Percentiles rank a stretch among this genome's conserved stretches.
Conservation (phyloP, 2,113 vertebrate genomes). For the Xiphophorus couchianus region DNA sequence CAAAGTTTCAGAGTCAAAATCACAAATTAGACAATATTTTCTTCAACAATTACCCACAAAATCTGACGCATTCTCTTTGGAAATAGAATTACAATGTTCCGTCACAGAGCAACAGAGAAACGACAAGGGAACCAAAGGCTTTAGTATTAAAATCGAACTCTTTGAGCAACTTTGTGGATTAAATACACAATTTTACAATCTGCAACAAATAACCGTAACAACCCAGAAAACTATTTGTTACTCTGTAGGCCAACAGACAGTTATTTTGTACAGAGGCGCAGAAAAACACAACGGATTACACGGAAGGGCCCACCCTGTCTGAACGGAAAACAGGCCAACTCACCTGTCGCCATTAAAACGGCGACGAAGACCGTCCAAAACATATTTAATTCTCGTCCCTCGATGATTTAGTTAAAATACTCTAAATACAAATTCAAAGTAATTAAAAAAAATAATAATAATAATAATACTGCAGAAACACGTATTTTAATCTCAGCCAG, state of each 20-base stretch:
- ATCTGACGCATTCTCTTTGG: neutral
- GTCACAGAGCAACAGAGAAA: neutral
- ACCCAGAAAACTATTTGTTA: neutral
- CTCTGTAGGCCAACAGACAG: no score
- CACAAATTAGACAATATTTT: neutral
- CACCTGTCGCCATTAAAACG: slow-evolving; percentile 73
- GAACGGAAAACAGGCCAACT: slow-evolving; percentile 27
- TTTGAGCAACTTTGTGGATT: neutral
- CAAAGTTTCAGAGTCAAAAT: neutral
- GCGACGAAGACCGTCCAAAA: slow-evolving; percentile 59
- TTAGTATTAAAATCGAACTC: no score
- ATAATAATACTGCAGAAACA: neutral
- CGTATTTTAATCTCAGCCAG: slow-evolving; percentile 35
- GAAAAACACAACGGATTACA: neutral
- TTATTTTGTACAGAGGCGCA: neutral
- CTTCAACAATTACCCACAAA: no score
- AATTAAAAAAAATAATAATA: neutral
- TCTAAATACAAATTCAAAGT: neutral
- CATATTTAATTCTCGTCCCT: slow-evolving; percentile 46
- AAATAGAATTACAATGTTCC: neutral
- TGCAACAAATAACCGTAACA: no score
- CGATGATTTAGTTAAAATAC: neutral
- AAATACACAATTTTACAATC: no score
- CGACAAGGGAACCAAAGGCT: neutral
- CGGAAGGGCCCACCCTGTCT: slow-evolving; percentile 60